These are phyloP conservation scores for Pachliopta kotzebuea DNA, from an alignment of 2,888 invertebrate species.

Conservation along the genomic window DNA sequence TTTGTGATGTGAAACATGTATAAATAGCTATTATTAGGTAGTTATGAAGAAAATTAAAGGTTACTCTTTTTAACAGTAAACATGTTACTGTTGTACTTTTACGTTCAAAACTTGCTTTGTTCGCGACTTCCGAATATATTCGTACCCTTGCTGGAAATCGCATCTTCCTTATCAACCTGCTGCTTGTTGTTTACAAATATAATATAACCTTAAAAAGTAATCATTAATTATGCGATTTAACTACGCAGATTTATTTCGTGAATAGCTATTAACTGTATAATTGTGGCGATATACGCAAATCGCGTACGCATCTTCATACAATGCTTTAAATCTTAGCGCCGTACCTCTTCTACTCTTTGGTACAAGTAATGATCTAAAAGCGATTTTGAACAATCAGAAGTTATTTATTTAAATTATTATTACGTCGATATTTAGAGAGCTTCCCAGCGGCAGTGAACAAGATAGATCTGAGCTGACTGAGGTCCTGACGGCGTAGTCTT, in stretches of 20 bases:
- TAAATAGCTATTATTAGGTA: too few species aligned
- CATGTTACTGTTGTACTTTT: not conserved
- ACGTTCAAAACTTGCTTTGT: not conserved
- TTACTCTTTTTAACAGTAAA: too few species aligned
- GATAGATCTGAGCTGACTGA: too few species aligned
- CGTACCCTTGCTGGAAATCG: not conserved
- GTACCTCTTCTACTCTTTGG: constrained; percentile 4
- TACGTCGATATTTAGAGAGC: too few species aligned
- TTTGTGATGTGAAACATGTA: too few species aligned
- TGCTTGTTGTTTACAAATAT: constrained; percentile 18
- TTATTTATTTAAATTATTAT: too few species aligned
- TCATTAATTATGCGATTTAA: constrained; percentile 24
- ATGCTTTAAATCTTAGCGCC: constrained; percentile 31
- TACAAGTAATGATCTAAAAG: constrained; percentile 27
- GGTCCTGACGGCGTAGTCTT: too few species aligned
- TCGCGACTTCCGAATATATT: not conserved
- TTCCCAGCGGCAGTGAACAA: too few species aligned
- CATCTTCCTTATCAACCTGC: constrained; percentile 11
- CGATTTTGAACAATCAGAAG: not conserved
- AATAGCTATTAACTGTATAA: constrained; percentile 30
- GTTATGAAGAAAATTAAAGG: too few species aligned
- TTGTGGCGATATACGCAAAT: constrained; percentile 33
- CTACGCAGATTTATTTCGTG: constrained; percentile 27
- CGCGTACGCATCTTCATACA: constrained; percentile 39
- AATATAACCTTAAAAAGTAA: constrained; percentile 27